Base-by-base conservation (phyloP, 1,140 invertebrate species). In the Babylonia areolata region DNA sequence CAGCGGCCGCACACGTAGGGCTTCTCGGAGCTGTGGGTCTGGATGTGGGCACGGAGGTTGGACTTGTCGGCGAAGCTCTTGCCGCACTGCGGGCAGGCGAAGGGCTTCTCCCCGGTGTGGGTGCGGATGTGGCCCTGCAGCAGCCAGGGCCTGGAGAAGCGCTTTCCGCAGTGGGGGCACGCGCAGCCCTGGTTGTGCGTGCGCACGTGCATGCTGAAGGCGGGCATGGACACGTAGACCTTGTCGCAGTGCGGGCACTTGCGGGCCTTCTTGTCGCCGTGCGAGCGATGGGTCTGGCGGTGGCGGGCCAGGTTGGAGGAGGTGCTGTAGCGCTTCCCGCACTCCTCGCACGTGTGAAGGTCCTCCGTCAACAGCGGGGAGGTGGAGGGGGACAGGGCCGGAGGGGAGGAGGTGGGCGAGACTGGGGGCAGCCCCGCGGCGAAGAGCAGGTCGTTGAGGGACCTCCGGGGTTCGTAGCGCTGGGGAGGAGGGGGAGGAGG, bases 41-140 rank as follows among this genome's bases (percentile, higher is more conserved):
- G 98, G 97, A 99, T 99, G 95, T 99, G 99, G 1, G 99, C 99
- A 28, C 98, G 95, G 35, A 99, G 95, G 94, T 99, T 99, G 81
- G 98, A 99, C 80, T 99, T 96, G 95, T 99, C 99, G 15, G 99
- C 98, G 94, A 99, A 99, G 12, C 98, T 97, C 94, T 99, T 99
- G 81, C 98, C 98, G 94, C 99, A 99, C 92, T 99, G 98, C 23
- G 97, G 97, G 95, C 99, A 99, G 0, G 97, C 97, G 95, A 99
- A 99, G 0, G 99, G 99, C 93, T 99, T 99, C 95, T 99, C 98
- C 0, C 99, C 99, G 0, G 99, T 99, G 95, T 99, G 99, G 2
- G 98, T 98, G 37, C 99, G 95, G 88, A 99, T 96, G 92, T 99
- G 98, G 89, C 99, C 99, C 94, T 98, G 97, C 3, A 99, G 96